Conservation (phyloP, 1,140 invertebrate species). For the Aphelinus atriplicis region DNA sequence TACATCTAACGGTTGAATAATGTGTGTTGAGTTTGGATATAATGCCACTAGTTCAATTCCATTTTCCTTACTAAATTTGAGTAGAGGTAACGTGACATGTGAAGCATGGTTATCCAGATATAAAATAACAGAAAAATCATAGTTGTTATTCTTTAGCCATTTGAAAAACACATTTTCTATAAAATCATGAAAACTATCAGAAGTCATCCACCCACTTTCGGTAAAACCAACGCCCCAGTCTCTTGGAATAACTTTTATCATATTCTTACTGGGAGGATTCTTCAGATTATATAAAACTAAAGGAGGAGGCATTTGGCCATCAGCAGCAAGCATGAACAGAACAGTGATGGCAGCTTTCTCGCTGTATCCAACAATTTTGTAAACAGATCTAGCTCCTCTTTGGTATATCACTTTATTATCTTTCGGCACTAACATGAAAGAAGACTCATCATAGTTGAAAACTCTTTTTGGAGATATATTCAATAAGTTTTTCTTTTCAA, state of each 20-base stretch:
- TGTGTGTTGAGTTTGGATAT: conserved; percentile 14
- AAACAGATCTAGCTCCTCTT: conserved; percentile 54
- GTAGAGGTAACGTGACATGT: conserved; percentile 51
- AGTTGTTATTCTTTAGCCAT: conserved; percentile 46
- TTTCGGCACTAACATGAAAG: conserved; percentile 53
- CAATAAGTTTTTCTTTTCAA: conserved; percentile 41
- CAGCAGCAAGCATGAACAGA: conserved; percentile 47
- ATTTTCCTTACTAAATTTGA: conserved; percentile 53
- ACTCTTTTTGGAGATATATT: conserved; percentile 45
- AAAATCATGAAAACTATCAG: conserved; percentile 37
- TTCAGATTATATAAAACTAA: conserved; percentile 49
- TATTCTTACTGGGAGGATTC: conserved; percentile 39
- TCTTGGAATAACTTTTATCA: no score
- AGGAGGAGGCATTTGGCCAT: conserved; percentile 45
- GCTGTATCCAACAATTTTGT: conserved; percentile 47
- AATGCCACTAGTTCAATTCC: conserved; percentile 13
- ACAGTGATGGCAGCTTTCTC: conserved; percentile 53
- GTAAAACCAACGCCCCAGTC: conserved; percentile 32
- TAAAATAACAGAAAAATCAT: conserved; percentile 50
- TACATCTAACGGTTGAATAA: conserved; percentile 20
- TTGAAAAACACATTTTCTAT: conserved; percentile 13
- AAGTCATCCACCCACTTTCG: conserved; percentile 37
- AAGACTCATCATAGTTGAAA: conserved; percentile 56
- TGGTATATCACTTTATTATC: conserved; percentile 47
- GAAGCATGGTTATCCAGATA: conserved; percentile 57